Conservation (phyloP, 2,888 invertebrate species). For the Microplitis deprimator region DNA sequence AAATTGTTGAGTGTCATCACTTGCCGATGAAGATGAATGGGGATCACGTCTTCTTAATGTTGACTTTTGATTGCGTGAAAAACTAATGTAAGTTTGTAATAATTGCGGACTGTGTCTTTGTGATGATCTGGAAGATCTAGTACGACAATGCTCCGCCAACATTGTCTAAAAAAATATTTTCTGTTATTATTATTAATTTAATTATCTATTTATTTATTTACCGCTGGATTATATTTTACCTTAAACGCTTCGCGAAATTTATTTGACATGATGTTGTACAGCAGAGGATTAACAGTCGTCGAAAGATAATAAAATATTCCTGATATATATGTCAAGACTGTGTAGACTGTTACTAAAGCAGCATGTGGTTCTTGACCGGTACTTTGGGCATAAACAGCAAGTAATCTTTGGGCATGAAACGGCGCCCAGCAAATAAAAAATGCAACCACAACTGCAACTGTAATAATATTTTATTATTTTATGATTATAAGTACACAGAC, state of each 20-base stretch:
- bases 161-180: conserved; percentile 64
- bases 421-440: conserved; percentile 91
- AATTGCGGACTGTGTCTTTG: conserved; percentile 53
- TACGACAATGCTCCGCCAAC: conserved; percentile 69
- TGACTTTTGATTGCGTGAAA: conserved; percentile 59
- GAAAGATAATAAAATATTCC: conserved; percentile 80
- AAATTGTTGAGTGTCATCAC: conserved; percentile 60
- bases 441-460: conserved; percentile 90
- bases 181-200: conserved; percentile 4
- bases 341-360: conserved; percentile 72
- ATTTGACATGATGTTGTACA: conserved; percentile 82
- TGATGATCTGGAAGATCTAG: conserved; percentile 53
- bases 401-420: conserved; percentile 90
- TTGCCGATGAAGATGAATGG: conserved; percentile 61
- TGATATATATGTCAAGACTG: conserved; percentile 76
- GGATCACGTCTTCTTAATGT: conserved; percentile 53
- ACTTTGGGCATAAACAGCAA: conserved; percentile 82
- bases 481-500: no score
- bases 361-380: conserved; percentile 73
- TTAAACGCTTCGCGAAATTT: conserved; percentile 81
- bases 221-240: conserved; percentile 64
- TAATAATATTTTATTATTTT: neutral
- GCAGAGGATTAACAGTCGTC: conserved; percentile 80
- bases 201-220: conserved; percentile 44
- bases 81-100: conserved; percentile 65